phyloP scores from a whole-genome alignment of 2,113 vertebrate genomes.

The Haemorhous mexicanus region DNA sequence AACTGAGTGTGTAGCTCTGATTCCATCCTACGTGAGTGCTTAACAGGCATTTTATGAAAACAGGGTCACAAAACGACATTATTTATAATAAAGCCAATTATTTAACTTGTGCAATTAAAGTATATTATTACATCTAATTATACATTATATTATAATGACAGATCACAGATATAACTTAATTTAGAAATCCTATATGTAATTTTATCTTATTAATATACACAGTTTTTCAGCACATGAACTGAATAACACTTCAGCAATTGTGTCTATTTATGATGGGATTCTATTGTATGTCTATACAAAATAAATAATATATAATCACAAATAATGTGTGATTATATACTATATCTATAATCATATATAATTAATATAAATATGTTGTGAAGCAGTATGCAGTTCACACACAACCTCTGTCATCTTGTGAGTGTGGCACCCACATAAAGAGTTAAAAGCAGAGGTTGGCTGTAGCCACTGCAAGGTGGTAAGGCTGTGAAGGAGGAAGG shows the following conservation, averaged over 20 bases:
- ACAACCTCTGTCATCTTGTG: not conserved
- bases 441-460: not conserved
- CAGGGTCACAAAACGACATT: not conserved
- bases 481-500: not conserved
- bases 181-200: not conserved
- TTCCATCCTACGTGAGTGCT: not conserved
- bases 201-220: not conserved
- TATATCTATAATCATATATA: not conserved
- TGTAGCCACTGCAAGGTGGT: not conserved
- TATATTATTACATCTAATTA: not conserved
- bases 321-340: not conserved
- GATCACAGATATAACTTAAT: not conserved
- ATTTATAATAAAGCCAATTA: not conserved
- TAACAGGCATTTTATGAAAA: not conserved
- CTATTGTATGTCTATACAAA: not conserved
- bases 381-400: not conserved
- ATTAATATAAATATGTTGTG: not conserved
- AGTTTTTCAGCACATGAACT: not conserved
- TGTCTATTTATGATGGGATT: not conserved
- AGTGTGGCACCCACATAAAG: not conserved
- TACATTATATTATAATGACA: not conserved
- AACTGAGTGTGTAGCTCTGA: not conserved
- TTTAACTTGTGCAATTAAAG: not conserved
- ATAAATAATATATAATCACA: not conserved
- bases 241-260: not conserved